Conservation (phyloP, 2,797 vertebrate genomes). For the Distichodus sexfasciatus region DNA sequence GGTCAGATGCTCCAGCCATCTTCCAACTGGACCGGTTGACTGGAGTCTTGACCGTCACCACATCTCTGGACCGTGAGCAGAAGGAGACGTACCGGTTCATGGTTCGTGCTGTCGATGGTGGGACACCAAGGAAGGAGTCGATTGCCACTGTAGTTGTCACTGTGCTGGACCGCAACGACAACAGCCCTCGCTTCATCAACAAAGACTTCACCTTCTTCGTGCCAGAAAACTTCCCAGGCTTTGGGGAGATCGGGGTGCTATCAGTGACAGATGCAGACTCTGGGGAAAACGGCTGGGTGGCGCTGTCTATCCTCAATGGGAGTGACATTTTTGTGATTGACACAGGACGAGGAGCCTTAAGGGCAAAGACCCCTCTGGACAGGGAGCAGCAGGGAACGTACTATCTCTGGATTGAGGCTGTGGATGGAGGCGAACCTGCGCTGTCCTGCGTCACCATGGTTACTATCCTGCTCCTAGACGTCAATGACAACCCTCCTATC, state of each 20-base stretch:
- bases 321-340: slow-evolving; percentile 97
- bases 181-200: slow-evolving; percentile 95
- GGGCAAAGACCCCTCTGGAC: slow-evolving; percentile 91
- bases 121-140: slow-evolving; percentile 86
- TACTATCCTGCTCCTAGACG: slow-evolving; percentile 91
- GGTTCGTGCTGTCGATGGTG: slow-evolving; percentile 88
- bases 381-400: slow-evolving; percentile 96
- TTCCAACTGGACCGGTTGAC: slow-evolving; percentile 85
- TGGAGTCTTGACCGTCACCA: slow-evolving; percentile 86
- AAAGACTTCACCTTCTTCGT: slow-evolving; percentile 99
- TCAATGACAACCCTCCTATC: slow-evolving; percentile 96
- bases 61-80: slow-evolving; percentile 91
- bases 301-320: slow-evolving; percentile 92
- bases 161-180: slow-evolving; percentile 95
- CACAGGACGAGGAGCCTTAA: slow-evolving; percentile 88
- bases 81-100: slow-evolving; percentile 93
- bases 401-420: slow-evolving; percentile 89
- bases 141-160: slow-evolving; percentile 88
- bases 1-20: slow-evolving; percentile 84
- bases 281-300: slow-evolving; percentile 92
- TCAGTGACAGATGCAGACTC: slow-evolving; percentile 92
- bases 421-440: slow-evolving; percentile 88
- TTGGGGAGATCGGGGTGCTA: slow-evolving; percentile 95
- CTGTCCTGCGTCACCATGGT: slow-evolving; percentile 92
- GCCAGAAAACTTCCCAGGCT: slow-evolving; percentile 95